Evolutionary conservation across 2,888 invertebrate genomes (phyloP).

Genomic region (Oscheius sp.): DNA sequence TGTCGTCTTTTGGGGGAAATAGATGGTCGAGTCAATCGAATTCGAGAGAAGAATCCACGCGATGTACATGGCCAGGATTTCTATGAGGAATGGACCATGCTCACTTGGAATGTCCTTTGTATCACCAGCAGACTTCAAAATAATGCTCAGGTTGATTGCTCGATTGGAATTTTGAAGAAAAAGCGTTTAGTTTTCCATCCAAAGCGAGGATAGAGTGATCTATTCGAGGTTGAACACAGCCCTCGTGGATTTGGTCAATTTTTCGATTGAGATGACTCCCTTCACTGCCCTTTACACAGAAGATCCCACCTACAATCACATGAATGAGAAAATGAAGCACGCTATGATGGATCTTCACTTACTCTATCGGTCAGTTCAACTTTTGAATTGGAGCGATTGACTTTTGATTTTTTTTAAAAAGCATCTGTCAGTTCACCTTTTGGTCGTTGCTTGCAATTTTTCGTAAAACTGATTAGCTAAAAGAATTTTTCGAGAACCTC

Average conservation of each 20-base stretch:
- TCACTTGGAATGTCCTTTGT: constrained; percentile 69
- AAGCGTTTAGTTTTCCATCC: constrained; percentile 11
- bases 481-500: no score
- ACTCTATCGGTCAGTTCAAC: constrained; percentile 45
- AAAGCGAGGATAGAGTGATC: constrained; percentile 57
- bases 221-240: constrained; percentile 65
- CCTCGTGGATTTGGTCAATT: constrained; percentile 66
- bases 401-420: constrained; percentile 11
- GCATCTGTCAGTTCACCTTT: no score
- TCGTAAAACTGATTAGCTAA: no score
- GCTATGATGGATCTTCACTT: constrained; percentile 56
- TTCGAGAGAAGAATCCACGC: constrained; percentile 38
- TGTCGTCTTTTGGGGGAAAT: constrained; percentile 66
- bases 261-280: constrained; percentile 52
- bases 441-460: no score
- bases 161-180: not conserved
- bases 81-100: constrained; percentile 69
- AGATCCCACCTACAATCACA: constrained; percentile 43
- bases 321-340: constrained; percentile 52
- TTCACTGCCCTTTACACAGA: constrained; percentile 37
- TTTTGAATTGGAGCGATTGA: not conserved
- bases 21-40: constrained; percentile 60
- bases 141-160: constrained; percentile 36
- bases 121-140: constrained; percentile 65
- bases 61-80: constrained; percentile 46